Evolutionary conservation across 2,888 invertebrate species (phyloP).

Genomic region (Ophion ellenae): DNA sequence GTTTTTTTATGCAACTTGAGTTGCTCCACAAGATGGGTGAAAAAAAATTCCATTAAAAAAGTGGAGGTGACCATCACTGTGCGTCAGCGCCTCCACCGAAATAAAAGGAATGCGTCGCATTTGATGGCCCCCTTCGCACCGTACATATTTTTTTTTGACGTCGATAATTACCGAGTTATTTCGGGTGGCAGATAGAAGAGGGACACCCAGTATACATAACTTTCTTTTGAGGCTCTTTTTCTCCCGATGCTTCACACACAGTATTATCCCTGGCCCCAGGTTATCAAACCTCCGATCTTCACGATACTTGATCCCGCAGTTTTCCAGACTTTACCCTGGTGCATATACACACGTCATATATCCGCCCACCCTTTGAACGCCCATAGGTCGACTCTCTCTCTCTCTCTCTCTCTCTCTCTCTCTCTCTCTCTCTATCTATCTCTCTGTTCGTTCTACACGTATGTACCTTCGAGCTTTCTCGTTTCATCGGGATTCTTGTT

Average conservation of each 20-base stretch:
- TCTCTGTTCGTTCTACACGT: neutral
- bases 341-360: neutral
- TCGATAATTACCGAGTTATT: too few species aligned
- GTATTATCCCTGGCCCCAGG: constrained; percentile 44
- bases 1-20: too few species aligned
- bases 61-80: too few species aligned
- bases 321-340: constrained; percentile 9
- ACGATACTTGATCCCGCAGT: constrained; percentile 52
- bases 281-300: constrained; percentile 58
- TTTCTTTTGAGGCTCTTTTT: constrained; percentile 4
- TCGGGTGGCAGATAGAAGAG: too few species aligned
- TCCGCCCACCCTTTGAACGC: neutral
- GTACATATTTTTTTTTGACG: too few species aligned
- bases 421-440: neutral
- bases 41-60: too few species aligned
- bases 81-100: too few species aligned
- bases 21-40: too few species aligned
- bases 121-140: too few species aligned
- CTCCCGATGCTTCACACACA: constrained; percentile 6
- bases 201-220: neutral
- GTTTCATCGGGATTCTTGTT: neutral
- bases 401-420: neutral
- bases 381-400: neutral
- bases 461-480: neutral
- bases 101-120: too few species aligned